These are phyloP conservation scores for Elephas maximus DNA, from an alignment of 2,113 vertebrate genomes.

Conservation along the genomic window DNA sequence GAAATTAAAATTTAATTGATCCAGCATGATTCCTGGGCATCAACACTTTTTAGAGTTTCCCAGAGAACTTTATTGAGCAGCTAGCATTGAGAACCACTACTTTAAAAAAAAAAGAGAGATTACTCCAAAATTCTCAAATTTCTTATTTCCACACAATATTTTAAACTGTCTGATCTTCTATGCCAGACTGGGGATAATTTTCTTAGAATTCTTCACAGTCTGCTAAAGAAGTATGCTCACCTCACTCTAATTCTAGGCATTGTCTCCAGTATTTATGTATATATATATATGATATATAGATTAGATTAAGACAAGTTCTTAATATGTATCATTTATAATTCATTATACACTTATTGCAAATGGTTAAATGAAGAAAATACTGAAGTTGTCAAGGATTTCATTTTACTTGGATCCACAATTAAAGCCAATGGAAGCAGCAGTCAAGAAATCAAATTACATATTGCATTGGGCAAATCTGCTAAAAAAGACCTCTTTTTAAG, in stretches of 20 bases:
- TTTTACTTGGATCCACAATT: too few relatives aligned
- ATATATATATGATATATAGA: background rate
- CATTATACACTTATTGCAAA: too few relatives aligned
- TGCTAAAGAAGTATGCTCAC: background rate
- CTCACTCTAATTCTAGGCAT: background rate
- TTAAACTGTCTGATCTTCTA: background rate
- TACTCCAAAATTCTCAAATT: background rate
- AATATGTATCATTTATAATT: constrained; percentile 36
- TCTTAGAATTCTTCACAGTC: background rate
- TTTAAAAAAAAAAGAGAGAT: background rate
- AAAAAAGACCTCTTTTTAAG: too few relatives aligned
- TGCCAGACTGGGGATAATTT: constrained; percentile 10
- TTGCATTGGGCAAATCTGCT: too few relatives aligned
- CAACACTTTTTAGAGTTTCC: background rate
- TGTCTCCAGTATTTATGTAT: background rate
- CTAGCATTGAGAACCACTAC: background rate
- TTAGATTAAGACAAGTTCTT: constrained; percentile 17
- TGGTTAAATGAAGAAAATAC: too few relatives aligned
- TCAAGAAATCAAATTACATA: too few relatives aligned
- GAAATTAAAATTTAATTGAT: background rate
- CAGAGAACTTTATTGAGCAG: background rate
- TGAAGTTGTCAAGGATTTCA: too few relatives aligned
- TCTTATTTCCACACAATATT: background rate
- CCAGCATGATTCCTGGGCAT: background rate
- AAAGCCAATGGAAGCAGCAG: too few relatives aligned